These are phyloP conservation scores for Trypoxylon attenuatum DNA, from an alignment of 2,888 invertebrate species.

Conservation along the genomic window DNA sequence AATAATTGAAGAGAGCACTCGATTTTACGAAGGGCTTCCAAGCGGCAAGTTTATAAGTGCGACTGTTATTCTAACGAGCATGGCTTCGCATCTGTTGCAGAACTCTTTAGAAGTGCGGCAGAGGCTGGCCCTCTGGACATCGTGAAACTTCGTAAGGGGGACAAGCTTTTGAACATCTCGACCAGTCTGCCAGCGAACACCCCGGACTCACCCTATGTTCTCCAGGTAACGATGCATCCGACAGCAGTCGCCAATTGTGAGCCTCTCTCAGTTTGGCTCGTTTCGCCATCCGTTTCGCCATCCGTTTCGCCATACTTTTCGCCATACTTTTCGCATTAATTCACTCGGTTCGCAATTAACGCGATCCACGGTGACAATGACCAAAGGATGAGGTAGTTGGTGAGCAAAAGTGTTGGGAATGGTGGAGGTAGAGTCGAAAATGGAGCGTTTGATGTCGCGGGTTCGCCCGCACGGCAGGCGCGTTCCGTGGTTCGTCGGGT, in stretches of 20 bases:
- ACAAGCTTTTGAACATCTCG: constrained; percentile 80
- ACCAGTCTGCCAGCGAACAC: constrained; percentile 78
- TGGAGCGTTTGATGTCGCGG: neutral
- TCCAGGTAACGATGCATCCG: constrained; percentile 71
- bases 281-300: neutral
- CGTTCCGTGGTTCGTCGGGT: neutral
- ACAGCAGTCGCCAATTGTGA: too few relatives aligned
- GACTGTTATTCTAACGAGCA: neutral
- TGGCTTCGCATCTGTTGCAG: constrained; percentile 72
- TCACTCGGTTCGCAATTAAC: neutral
- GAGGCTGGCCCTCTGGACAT: constrained; percentile 82
- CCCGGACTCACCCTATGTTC: constrained; percentile 76
- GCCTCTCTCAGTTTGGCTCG: too few relatives aligned
- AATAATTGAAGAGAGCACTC: neutral
- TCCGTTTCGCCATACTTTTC: neutral
- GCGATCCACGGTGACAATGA: neutral
- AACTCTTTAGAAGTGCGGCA: constrained; percentile 81
- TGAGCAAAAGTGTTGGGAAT: neutral
- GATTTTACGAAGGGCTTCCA: neutral
- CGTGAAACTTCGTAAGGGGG: constrained; percentile 79
- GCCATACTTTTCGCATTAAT: too few relatives aligned
- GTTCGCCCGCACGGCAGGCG: neutral
- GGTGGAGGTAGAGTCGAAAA: neutral
- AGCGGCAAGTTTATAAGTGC: neutral
- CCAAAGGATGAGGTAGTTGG: neutral